phyloP scores from a whole-genome alignment of 35 echinoderm and acorn worm species.

The Eucidaris tribuloides region DNA sequence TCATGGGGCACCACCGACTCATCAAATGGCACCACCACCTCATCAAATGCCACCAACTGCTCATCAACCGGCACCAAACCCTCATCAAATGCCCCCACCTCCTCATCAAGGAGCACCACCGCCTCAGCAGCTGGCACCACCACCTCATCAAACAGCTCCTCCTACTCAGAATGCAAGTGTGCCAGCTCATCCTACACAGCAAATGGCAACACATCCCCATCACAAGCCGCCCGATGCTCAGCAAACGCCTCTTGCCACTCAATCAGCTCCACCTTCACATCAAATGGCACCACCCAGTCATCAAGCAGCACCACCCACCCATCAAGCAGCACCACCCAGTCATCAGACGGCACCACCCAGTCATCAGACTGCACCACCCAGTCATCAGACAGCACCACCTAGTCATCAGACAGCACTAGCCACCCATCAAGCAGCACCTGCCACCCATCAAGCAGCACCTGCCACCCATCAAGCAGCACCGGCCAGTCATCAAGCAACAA shows the following conservation, averaged over 20 bases:
- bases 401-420: not conserved
- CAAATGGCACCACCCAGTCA: too few relatives aligned
- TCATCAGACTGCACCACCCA: not conserved
- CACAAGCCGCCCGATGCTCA: not conserved
- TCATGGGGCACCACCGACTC: not conserved
- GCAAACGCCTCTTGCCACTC: not conserved
- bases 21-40: not conserved
- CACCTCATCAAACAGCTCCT: not conserved
- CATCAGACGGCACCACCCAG: too few relatives aligned
- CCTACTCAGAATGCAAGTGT: not conserved
- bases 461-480: not conserved
- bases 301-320: not conserved
- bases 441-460: not conserved
- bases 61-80: not conserved
- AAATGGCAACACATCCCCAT: not conserved
- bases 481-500: not conserved
- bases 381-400: conserved; percentile 8
- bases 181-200: not conserved
- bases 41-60: not conserved
- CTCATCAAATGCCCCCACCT: not conserved
- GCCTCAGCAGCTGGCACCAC: not conserved
- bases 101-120: not conserved
- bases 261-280: too few relatives aligned
- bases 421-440: not conserved
- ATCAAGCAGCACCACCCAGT: too few relatives aligned